Base-by-base conservation (phyloP, 2,113 vertebrate genomes). In the Epinephelus cyanopodus region DNA sequence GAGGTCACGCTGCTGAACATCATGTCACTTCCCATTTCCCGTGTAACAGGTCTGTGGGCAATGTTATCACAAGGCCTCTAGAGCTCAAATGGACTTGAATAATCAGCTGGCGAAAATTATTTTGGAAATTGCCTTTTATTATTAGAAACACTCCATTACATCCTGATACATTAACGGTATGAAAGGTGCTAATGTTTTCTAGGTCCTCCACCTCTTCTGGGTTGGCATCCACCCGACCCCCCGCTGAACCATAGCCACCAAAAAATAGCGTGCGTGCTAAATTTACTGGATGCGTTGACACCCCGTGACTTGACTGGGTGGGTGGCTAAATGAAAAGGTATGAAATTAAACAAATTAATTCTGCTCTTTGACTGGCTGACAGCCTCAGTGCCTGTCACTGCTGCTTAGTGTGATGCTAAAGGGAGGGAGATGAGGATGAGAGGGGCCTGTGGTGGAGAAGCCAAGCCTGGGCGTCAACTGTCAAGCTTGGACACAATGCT, bases 311-410 rank as follows among this genome's bases (percentile, higher is more conserved):
- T 61, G 42, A 58, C 85, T 83, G 77, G 19, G 50, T 57, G 39
- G 65, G 85, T 79, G 87, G 83, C 82, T 77, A 83, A 90, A 80
- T 80, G 89, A 90, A 94, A 93, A 89, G 89, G 87, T 91, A 91
- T 83, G 92, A 95, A 94, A 96, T 96, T 82, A 93, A 94, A 95
- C 89, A 86, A 95, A 96, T 95, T 61, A 93, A 93, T 90, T 92
- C 84, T 74, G 37, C 92, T 81, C 90, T 90, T 88, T 85, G 78
- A 91, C 87, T 87, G 81, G 73, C 79, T 90, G 91, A 85, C 84
- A 85, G 69, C 45, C 27, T 70, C 61, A 60, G 76, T 50, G 79
- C 71, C 70, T 92, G 90, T 92, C 91, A 73, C 25, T 81, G 65
- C 42, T 56, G 76, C 54, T 92, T 89, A 86, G 89, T 27, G 80